Evolutionary conservation across 2,797 vertebrate genomes (phyloP), one percentile per base, ranked within the genome.

Genomic region (Picus viridis): DNA sequence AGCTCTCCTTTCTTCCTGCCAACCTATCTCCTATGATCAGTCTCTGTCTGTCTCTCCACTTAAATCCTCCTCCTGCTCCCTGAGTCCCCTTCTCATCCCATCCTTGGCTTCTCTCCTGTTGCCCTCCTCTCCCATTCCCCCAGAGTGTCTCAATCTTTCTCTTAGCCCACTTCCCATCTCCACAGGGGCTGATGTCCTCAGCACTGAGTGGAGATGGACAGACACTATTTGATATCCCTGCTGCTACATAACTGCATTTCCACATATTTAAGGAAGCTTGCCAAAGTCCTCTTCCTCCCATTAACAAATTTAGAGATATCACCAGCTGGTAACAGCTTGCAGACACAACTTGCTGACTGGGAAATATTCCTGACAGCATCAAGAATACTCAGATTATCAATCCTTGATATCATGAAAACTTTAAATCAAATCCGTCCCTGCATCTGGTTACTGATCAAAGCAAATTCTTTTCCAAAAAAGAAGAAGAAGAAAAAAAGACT

Each of bases 261-360:
- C 49, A 56, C 47, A 41, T 26, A 51, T 85, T 34, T 59, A 62
- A 88, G 83, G 68, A 91, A 80, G n/a, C 78, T 45, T 95, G 96
- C 96, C 91, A 95, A 96, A 94, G 41, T 85, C 64, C 65, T 93
- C 49, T 91, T 83, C 65, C 63, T 93, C 86, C 70, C 63, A 47
- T 5, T 6, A 88, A 89, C 86, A 95, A 93, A 93, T 4, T 71
- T 83, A 95, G 87, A 94, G 71, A 76, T 94, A 95, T 95, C 92
- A 96, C 68, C 95, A 95, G 93, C 78, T 93, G 90, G 91, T 91
- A 96, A 96, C 94, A 96, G 91, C 91, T 97, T 96, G 93, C 94
- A 96, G 97, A 73, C 85, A 64, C 71, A 82, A 62, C 67, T 93
- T 89, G 89, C 94, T 95, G 95, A 89, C 81, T 96, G 82, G 39